A percentile compares a stretch with the other conserved stretches of the same genome.
Evolutionary conservation across 35 echinoderm and acorn worm genomes (phyloP).

Genomic region (Acanthaster planci): DNA sequence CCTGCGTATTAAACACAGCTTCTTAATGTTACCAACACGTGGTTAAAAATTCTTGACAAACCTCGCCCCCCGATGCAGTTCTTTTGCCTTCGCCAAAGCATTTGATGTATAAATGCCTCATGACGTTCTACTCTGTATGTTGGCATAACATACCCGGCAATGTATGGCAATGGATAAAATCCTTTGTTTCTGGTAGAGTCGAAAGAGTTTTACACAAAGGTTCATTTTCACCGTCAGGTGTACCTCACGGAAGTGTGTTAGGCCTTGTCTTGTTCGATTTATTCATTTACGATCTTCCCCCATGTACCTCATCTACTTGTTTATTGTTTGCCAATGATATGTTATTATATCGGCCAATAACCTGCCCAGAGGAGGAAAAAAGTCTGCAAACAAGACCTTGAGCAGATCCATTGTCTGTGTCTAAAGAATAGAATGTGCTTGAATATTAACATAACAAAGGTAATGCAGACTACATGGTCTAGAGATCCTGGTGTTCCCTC

Average conservation of each 20-base stretch:
- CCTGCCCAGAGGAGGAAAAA: not conserved
- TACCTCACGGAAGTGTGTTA: no score
- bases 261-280: no score
- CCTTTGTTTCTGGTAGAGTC: not conserved
- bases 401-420: not conserved
- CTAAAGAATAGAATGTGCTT: not conserved
- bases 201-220: not conserved
- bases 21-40: not conserved
- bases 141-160: constrained; percentile 34
- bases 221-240: not conserved
- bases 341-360: not conserved
- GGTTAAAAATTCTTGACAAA: not conserved
- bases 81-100: not conserved
- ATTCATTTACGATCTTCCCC: no score
- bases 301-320: not conserved
- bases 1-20: not conserved
- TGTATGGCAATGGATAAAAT: constrained; percentile 17
- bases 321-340: constrained; percentile 2
- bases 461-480: not conserved
- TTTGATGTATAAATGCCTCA: constrained; percentile 9
- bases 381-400: constrained; percentile 5
- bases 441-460: constrained; percentile 19
- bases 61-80: not conserved
- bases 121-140: not conserved
- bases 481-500: not conserved